These are phyloP conservation scores for Pheucticus melanocephalus DNA, from an alignment of 2,113 vertebrate genomes.

Conservation along the genomic window DNA sequence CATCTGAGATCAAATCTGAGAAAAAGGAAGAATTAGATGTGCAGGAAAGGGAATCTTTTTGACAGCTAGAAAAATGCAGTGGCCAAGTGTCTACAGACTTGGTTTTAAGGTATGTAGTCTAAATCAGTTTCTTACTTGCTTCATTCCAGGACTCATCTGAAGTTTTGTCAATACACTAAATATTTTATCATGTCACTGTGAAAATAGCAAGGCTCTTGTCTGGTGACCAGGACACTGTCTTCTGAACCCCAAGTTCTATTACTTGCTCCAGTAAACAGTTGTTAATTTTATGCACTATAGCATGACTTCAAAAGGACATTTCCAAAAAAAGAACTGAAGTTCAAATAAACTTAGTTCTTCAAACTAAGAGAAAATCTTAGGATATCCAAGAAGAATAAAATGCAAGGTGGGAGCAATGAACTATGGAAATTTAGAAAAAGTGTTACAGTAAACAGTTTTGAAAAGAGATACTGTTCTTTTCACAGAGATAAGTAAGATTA, in stretches of 20 bases:
- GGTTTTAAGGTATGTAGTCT: rapidly evolving
- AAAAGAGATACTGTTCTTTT: background rate
- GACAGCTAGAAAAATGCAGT: background rate
- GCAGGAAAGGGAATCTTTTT: background rate
- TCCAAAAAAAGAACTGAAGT: background rate
- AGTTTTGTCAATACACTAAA: background rate
- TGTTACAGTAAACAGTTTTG: background rate
- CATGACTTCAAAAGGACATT: background rate
- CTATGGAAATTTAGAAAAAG: background rate
- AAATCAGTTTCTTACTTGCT: background rate
- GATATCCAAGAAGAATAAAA: background rate
- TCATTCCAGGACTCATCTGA: background rate
- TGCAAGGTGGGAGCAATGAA: background rate
- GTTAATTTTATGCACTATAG: background rate
- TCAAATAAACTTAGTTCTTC: background rate
- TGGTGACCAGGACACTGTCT: background rate
- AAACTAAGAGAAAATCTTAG: background rate
- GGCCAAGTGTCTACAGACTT: background rate
- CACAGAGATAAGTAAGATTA: background rate
- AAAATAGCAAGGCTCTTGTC: background rate
- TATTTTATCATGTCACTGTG: background rate
- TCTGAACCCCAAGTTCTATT: background rate
- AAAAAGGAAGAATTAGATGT: background rate
- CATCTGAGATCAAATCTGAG: background rate
- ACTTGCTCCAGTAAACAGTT: background rate